Evolutionary conservation across 2,797 vertebrate species (phyloP).

Genomic region (Mormyrops boulengeri): DNA sequence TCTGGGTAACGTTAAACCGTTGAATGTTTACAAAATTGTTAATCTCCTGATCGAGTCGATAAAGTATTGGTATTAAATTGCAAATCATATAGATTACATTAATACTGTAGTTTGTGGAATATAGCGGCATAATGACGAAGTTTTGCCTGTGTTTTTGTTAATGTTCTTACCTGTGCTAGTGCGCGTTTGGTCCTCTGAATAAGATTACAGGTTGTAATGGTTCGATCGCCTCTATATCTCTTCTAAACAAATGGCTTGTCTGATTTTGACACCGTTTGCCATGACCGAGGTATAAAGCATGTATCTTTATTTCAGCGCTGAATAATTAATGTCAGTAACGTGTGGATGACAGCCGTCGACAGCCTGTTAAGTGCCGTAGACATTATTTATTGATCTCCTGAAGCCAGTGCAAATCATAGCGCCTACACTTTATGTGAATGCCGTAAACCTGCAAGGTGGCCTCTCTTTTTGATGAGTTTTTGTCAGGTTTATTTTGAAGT

Average conservation of each 20-base stretch:
- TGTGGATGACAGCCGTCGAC: background rate
- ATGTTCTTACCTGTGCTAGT: background rate
- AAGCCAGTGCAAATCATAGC: conserved; percentile 4
- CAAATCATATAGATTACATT: background rate
- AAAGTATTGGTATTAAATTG: background rate
- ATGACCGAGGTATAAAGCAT: background rate
- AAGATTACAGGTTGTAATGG: background rate
- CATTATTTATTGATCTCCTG: background rate
- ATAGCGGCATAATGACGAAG: background rate
- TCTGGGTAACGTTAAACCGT: background rate
- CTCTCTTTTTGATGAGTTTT: background rate
- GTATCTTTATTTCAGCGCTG: background rate
- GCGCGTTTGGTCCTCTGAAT: background rate
- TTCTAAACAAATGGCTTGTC: background rate
- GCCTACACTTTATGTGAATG: background rate
- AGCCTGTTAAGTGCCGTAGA: background rate
- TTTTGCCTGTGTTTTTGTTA: background rate
- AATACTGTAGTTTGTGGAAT: background rate
- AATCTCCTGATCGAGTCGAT: background rate
- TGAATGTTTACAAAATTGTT: background rate
- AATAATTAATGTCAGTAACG: background rate
- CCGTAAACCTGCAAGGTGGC: background rate
- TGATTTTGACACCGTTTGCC: background rate
- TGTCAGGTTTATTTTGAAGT: background rate
- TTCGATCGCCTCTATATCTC: background rate